Percentiles rank a stretch among this genome's conserved stretches.
These are phyloP conservation scores for Pelecanus crispus DNA, from an alignment of 2,113 vertebrate genomes.

Conservation along the genomic window DNA sequence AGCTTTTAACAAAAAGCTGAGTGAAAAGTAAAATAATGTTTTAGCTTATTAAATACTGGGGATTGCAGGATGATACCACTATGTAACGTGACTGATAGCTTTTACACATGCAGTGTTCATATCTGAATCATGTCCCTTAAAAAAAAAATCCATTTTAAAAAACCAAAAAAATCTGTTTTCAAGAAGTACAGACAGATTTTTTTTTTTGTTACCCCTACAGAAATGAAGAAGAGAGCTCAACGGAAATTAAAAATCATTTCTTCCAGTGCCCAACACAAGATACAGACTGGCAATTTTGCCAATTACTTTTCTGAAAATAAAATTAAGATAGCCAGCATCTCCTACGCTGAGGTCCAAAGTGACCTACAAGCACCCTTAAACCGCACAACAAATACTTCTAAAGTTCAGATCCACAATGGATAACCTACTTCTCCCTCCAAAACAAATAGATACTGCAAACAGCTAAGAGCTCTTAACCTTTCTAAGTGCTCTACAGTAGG, in stretches of 20 bases:
- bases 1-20: neutral
- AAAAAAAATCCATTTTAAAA: no score
- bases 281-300: accelerated
- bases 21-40: neutral
- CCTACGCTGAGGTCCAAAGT: neutral
- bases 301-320: neutral
- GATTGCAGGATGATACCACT: neutral
- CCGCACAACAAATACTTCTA: neutral
- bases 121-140: neutral
- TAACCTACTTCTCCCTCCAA: neutral
- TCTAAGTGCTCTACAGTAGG: neutral
- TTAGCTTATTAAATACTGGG: neutral
- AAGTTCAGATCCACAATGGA: neutral
- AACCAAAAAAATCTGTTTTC: neutral
- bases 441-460: neutral
- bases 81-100: neutral
- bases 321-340: neutral
- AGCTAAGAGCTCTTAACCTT: neutral
- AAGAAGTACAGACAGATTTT: neutral
- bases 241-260: neutral
- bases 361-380: neutral
- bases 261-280: neutral
- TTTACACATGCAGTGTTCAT: neutral
- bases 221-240: neutral
- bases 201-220: neutral